Conservation (phyloP, 2,113 vertebrate species). For the Sinosuthora webbiana region DNA sequence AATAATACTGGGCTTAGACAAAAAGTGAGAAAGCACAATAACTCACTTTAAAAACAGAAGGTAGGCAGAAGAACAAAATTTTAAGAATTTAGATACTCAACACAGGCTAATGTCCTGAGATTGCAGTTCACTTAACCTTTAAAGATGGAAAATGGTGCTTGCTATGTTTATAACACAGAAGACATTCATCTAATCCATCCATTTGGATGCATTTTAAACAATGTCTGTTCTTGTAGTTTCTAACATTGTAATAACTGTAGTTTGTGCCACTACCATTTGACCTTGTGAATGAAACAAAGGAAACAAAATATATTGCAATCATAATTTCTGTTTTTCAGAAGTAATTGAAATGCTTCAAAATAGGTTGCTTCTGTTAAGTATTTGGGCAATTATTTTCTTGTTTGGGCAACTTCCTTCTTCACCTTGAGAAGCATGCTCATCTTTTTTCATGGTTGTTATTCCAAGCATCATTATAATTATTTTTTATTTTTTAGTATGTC, state of each 20-base stretch:
- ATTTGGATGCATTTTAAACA: not conserved
- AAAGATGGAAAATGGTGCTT: not conserved
- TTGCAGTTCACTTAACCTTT: not conserved
- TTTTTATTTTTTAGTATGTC: not conserved
- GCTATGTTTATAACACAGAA: not conserved
- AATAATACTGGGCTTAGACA: not conserved
- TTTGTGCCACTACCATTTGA: not conserved
- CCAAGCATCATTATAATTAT: not conserved
- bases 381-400: not conserved
- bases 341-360: not conserved
- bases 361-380: not conserved
- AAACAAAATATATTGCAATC: not conserved
- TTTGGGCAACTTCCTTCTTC: not conserved
- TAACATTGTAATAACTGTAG: not conserved
- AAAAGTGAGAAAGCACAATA: not conserved
- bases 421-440: not conserved
- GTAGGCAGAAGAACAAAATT: not conserved
- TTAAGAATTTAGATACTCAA: not conserved
- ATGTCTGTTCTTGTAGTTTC: not conserved
- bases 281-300: not conserved
- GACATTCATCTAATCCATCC: not conserved
- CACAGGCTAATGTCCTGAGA: not conserved
- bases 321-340: not conserved
- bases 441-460: not conserved
- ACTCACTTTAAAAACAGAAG: not conserved